A percentile compares a stretch with the other conserved stretches of the same genome.
These are phyloP conservation scores for Manduca sexta DNA, from an alignment of 1,140 invertebrate genomes.

Conservation along the genomic window DNA sequence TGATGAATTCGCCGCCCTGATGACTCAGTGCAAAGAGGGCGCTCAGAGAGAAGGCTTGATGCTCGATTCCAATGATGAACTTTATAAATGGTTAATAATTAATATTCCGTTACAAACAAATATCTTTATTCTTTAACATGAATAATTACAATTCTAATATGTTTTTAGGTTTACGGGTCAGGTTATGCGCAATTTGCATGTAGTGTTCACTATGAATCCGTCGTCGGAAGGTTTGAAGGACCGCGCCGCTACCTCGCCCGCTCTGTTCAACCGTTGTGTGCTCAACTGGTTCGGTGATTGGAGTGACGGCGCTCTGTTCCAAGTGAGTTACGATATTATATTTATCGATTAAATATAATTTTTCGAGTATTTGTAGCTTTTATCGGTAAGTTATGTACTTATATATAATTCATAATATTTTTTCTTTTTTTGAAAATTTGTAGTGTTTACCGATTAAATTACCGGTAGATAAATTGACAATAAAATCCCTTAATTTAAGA, in stretches of 20 bases:
- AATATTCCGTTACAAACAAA: neutral
- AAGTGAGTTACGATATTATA: constrained; percentile 83
- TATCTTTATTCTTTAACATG: neutral
- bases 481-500: no score
- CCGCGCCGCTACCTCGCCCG: constrained; percentile 97
- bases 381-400: no score
- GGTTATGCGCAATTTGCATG: constrained; percentile 99
- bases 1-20: constrained; percentile 98
- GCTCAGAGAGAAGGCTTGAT: constrained; percentile 98
- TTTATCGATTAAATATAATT: no score
- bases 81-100: constrained; percentile 88
- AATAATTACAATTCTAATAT: neutral
- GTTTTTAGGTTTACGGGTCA: constrained; percentile 91
- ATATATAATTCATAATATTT: no score
- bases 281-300: constrained; percentile 99
- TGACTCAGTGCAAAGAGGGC: constrained; percentile 99
- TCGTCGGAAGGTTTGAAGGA: constrained; percentile 98
- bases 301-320: constrained; percentile 97
- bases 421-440: no score
- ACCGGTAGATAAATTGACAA: no score
- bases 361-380: no score
- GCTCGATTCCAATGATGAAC: constrained; percentile 98
- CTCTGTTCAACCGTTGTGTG: constrained; percentile 99
- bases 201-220: constrained; percentile 99
- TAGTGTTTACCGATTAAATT: no score